phyloP scores from a whole-genome alignment of 2,113 vertebrate species.

The Corythornis madagascariensis region DNA sequence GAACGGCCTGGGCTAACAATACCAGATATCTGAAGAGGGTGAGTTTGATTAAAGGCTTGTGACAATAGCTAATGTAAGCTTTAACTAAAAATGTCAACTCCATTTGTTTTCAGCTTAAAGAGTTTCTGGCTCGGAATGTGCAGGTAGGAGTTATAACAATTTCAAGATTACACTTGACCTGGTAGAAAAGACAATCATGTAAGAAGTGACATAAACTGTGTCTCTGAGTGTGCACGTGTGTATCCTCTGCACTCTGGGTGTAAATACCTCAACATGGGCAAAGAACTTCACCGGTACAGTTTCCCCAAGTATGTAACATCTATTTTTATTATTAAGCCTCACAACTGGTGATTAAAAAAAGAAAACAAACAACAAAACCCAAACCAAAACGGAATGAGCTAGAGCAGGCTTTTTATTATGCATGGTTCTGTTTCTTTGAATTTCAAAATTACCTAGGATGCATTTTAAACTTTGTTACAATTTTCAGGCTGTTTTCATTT shows the following conservation, averaged over 20 bases:
- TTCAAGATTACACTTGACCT: conserved; percentile 67
- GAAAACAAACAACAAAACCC: background rate
- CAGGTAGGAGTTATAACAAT: conserved; percentile 57
- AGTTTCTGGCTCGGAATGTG: conserved; percentile 40
- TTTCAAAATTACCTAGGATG: conserved; percentile 75
- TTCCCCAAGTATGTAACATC: conserved; percentile 53
- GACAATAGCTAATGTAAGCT: conserved; percentile 68
- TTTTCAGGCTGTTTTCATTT: conserved; percentile 78
- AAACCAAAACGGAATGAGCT: conserved; percentile 20
- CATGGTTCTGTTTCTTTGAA: conserved; percentile 73
- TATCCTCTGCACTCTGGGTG: background rate
- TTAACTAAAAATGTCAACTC: conserved; percentile 70
- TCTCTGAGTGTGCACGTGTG: background rate
- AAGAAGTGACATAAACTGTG: conserved; percentile 46
- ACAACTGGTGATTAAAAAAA: conserved; percentile 57
- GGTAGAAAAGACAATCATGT: conserved; percentile 37
- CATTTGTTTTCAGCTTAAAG: conserved; percentile 62
- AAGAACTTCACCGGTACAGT: background rate
- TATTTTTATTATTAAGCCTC: conserved; percentile 69
- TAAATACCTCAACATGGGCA: background rate
- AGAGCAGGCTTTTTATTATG: conserved; percentile 71
- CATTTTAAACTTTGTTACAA: conserved; percentile 76
- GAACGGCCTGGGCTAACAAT: conserved; percentile 1
- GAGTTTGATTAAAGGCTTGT: conserved; percentile 60
- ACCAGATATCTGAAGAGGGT: conserved; percentile 38